Evolutionary conservation across 2,797 vertebrate species (phyloP), one percentile per base, ranked within the genome.

Genomic region (Psittacula echo): DNA sequence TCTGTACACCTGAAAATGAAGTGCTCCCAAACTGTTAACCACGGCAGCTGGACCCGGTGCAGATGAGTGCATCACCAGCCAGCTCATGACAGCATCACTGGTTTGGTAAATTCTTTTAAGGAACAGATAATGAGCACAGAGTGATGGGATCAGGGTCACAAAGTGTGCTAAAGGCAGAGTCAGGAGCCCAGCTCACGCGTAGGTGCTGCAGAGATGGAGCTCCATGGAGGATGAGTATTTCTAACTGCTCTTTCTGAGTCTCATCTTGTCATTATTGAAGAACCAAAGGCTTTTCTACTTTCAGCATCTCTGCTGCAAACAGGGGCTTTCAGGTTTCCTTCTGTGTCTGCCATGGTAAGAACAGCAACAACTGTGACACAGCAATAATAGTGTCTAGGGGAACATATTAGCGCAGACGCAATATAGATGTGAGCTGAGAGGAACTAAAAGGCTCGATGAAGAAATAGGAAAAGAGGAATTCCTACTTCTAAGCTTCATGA

Each of bases 21-120:
- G 30, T 1, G 5, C 8, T 76, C 41, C 89, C 51, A 10, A 20
- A 20, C 3, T 14, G 30, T 12, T 54, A 21, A 27, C 41, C 37
- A 0, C 1, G 15, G 41, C 41, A 20, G 58, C 39, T 53, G 11
- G 0, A 41, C 10, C 22, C 1, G 0, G 22, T 34, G 51, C 56
- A 27, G 60, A 9, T 1, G 30, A 16, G 16, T 4, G 1, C 32
- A 13, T 7, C 34, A 13, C 16, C 3, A 47, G 44, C n/a, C 72
- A 77, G 5, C 11, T 44, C 47, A 9, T 34, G 2, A 10, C 3
- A 62, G 8, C 27, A 0, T 13, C 47, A 3, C 0, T 39, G 26
- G 3, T 30, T 23, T 75, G 45, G 34, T 65, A n/a, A 66, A 42
- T 45, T 27, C 29, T 24, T 48, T 30, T 26, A 58, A 56, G 45